phyloP scores from a whole-genome alignment of 2,888 invertebrate genomes.

The Torymus texanus region DNA sequence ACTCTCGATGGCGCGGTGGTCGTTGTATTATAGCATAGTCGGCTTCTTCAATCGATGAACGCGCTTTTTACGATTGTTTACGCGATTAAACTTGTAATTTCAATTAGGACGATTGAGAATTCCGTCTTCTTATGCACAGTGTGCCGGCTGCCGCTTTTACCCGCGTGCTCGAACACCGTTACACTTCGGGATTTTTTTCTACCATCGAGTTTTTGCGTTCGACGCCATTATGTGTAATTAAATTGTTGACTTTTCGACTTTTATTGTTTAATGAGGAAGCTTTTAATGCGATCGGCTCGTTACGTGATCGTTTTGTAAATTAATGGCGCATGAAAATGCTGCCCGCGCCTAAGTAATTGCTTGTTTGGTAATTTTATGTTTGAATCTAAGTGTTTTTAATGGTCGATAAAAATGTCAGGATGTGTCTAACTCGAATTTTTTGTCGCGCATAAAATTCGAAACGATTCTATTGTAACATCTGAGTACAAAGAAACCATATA shows the following conservation, averaged over 20 bases:
- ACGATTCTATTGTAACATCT: too few species aligned
- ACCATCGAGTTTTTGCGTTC: not conserved
- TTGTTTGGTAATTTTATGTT: too few species aligned
- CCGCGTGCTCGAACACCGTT: too few species aligned
- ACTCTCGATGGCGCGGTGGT: too few species aligned
- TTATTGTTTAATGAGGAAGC: not conserved
- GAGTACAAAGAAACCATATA: too few species aligned
- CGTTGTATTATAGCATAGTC: not conserved
- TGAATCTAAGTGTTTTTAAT: too few species aligned
- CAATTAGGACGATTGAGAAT: slow-evolving; percentile 45
- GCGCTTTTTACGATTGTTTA: slow-evolving; percentile 50
- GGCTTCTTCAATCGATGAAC: slow-evolving; percentile 50
- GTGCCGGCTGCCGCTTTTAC: not conserved
- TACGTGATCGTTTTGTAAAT: not conserved
- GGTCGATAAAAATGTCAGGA: too few species aligned
- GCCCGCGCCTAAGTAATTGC: too few species aligned
- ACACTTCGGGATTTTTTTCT: too few species aligned
- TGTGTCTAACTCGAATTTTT: too few species aligned
- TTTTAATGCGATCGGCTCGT: not conserved
- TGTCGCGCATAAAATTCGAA: too few species aligned
- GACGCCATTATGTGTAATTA: not conserved
- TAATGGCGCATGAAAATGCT: too few species aligned
- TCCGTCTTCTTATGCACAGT: slow-evolving; percentile 11
- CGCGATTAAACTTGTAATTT: slow-evolving; percentile 53
- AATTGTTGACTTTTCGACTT: not conserved